A percentile compares a stretch with the other conserved stretches of the same genome.
Conservation (phyloP, 2,797 vertebrate genomes). For the Takifugu rubripes region DNA sequence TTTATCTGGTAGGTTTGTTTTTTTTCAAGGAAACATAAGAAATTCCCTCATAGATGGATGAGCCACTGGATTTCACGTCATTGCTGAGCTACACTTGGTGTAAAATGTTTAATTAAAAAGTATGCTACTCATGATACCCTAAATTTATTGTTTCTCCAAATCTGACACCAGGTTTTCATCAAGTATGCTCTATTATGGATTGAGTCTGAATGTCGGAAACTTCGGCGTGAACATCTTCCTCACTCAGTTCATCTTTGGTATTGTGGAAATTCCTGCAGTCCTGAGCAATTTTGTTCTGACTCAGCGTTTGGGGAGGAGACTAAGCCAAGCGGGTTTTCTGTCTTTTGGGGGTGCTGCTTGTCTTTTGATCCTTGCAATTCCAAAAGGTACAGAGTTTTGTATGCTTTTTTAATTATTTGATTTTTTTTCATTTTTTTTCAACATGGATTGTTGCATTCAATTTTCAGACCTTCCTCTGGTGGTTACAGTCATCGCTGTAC, state of each 20-base stretch:
- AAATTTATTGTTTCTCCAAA: not conserved
- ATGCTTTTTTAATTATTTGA: not conserved
- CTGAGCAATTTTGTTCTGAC: slow-evolving; percentile 58
- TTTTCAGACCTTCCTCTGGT: slow-evolving; percentile 64
- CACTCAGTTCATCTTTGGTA: slow-evolving; percentile 81
- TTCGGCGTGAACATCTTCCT: slow-evolving; percentile 85
- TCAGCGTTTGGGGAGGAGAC: slow-evolving; percentile 74
- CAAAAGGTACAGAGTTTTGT: slow-evolving; percentile 66
- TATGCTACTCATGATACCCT: too few relatives aligned
- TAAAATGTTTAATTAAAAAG: too few relatives aligned
- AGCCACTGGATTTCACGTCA: not conserved
- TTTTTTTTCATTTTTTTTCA: too few relatives aligned
- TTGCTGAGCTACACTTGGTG: not conserved
- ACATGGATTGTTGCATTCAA: slow-evolving; percentile 1
- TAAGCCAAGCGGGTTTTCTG: slow-evolving; percentile 58
- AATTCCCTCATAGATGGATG: not conserved
- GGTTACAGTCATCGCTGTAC: slow-evolving; percentile 69
- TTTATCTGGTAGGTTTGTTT: slow-evolving; percentile 74
- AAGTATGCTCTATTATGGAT: slow-evolving; percentile 78
- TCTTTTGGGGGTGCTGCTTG: slow-evolving; percentile 72
- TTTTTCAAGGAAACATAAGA: not conserved
- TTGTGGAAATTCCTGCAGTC: slow-evolving; percentile 74
- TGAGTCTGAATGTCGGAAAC: slow-evolving; percentile 78
- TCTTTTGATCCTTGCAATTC: slow-evolving; percentile 69
- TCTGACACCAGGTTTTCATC: slow-evolving; percentile 75